Percentiles rank a stretch among this genome's conserved stretches.
Evolutionary conservation across 1,140 invertebrate genomes (phyloP).

Genomic region (Periplaneta americana): DNA sequence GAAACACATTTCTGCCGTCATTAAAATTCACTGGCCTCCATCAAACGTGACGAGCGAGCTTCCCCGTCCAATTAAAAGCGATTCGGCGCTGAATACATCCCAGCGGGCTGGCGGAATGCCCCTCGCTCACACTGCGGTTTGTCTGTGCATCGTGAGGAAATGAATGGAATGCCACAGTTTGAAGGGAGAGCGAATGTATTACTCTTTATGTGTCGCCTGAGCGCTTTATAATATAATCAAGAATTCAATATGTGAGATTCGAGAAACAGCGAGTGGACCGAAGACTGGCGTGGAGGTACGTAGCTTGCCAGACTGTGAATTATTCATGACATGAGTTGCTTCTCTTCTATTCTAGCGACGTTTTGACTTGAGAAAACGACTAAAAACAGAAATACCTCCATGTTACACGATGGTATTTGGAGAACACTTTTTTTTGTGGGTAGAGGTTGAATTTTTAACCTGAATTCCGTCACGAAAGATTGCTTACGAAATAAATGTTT

Average conservation of each 20-base stretch:
- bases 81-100: background rate
- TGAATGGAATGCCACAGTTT: background rate
- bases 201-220: background rate
- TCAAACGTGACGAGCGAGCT: background rate
- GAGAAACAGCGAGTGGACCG: background rate
- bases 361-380: background rate
- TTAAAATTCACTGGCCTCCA: background rate
- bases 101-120: background rate
- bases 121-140: background rate
- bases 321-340: background rate
- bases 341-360: no score
- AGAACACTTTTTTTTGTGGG: background rate
- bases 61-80: background rate
- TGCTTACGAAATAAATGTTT: no score
- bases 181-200: background rate
- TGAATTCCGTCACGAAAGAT: background rate
- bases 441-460: background rate
- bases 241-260: background rate
- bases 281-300: background rate
- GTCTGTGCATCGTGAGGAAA: background rate
- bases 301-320: background rate
- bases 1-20: background rate
- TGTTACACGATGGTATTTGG: background rate
- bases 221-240: background rate
- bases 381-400: background rate